Evolutionary conservation across 2,888 invertebrate species (phyloP), one percentile per base, ranked within the genome.

Genomic region (Anthrax anthrax): DNA sequence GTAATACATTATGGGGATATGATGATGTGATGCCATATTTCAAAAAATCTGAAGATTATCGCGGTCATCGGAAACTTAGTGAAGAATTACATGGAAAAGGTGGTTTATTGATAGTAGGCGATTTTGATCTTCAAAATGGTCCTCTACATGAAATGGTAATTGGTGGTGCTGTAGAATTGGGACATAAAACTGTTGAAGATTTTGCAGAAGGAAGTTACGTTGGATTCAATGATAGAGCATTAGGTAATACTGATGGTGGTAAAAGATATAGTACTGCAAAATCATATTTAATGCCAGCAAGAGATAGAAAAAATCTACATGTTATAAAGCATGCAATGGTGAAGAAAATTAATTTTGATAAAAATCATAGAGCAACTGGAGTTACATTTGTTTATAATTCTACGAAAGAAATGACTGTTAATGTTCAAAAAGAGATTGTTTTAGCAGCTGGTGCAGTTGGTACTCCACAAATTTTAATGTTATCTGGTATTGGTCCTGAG

Each of bases 201-300:
- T 58, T 75, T 10, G 63, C 59, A 0, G 63, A 70, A 2, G 62
- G 60, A 16, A 57, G 61, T 8, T 70, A 70, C 45, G 58, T 73
- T 2, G 78, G 76, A 0, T 75, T 72, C 44, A 62, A 70, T 29
- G n/a, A 16, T 4, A 65, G 63, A 42, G 61, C 72, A 1, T 67
- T 69, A 36, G 75, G 72, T 1, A 73, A 69, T 0, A 46, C 71
- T 8, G 67, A 76, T 32, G 71, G 81, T 43, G 87, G 88, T 1
- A 70, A 77, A 0, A 72, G 89, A 48, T 78, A 80, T 60, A 85
- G 84, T 60, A 76, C 84, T 0, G 82, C 80, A 6, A 82, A 80
- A 60, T 82, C 81, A 0, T 84, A 80, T 58, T 64, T 88, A 62
- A 67, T 50, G 61, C 70, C 71, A 9, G 62, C 66, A 0, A 67